These are phyloP conservation scores for Battus philenor DNA, from an alignment of 1,140 invertebrate genomes.

Conservation along the genomic window DNA sequence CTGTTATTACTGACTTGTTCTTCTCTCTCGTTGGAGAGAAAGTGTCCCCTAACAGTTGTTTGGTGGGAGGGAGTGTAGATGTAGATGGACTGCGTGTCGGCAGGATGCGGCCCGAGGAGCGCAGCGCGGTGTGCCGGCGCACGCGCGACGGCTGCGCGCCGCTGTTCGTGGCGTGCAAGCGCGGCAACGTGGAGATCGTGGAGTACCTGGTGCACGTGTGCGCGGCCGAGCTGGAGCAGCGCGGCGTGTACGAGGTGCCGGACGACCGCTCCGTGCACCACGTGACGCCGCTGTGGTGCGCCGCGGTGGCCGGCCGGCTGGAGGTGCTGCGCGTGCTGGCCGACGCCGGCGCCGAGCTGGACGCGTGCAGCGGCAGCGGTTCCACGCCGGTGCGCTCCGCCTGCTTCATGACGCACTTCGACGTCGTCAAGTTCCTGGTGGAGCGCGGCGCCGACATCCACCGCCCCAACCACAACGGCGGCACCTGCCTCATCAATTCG, in stretches of 20 bases:
- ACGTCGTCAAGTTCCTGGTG: constrained; percentile 84
- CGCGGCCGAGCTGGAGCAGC: constrained; percentile 89
- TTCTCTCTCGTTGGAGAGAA: too few relatives aligned
- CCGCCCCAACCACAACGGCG: constrained; percentile 92
- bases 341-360: constrained; percentile 87
- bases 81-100: too few relatives aligned
- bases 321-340: constrained; percentile 87
- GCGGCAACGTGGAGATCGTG: constrained; percentile 90
- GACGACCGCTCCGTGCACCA: constrained; percentile 80
- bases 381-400: constrained; percentile 93
- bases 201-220: constrained; percentile 91
- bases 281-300: constrained; percentile 95
- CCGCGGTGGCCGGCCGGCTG: constrained; percentile 90
- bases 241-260: constrained; percentile 82
- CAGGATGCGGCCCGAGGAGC: constrained; percentile 71
- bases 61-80: too few relatives aligned
- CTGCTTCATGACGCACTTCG: constrained; percentile 95
- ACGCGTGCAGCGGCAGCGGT: constrained; percentile 90
- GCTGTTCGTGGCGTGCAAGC: constrained; percentile 90
- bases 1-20: too few relatives aligned
- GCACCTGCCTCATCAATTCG: constrained; percentile 95
- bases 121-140: constrained; percentile 80
- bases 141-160: constrained; percentile 88
- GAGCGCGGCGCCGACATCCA: constrained; percentile 91
- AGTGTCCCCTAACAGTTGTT: too few relatives aligned